Conservation (phyloP, 35 echinoderm and acorn worm genomes). For the Chiridota heheva region DNA sequence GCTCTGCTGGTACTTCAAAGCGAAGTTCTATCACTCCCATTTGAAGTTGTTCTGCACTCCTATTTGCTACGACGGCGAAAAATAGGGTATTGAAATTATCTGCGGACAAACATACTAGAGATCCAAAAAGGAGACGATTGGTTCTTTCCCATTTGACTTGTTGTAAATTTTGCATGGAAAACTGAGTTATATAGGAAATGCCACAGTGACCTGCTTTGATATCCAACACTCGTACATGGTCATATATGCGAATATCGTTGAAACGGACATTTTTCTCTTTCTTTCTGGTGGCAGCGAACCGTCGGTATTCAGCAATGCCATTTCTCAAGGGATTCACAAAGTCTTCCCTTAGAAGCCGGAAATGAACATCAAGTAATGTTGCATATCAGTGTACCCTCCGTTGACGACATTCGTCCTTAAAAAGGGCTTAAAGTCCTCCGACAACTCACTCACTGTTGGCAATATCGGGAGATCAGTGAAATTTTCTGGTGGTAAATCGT, state of each 20-base stretch:
- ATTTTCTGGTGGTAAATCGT: constrained; percentile 4
- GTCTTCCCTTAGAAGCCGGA: constrained; percentile 73
- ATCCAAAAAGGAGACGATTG: constrained; percentile 65
- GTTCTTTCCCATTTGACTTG: constrained; percentile 46
- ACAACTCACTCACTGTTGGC: constrained; percentile 27
- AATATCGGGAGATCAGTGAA: constrained; percentile 40
- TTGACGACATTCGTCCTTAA: constrained; percentile 54
- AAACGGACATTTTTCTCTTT: background rate
- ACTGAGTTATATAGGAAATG: background rate
- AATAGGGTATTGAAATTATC: constrained; percentile 69
- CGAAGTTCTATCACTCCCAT: constrained; percentile 33
- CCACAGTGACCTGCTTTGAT: background rate
- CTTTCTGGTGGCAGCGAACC: background rate
- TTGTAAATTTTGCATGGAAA: constrained; percentile 12
- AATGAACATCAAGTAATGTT: constrained; percentile 63
- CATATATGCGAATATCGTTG: constrained; percentile 36
- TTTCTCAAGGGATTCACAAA: constrained; percentile 61
- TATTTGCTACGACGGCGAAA: constrained; percentile 64
- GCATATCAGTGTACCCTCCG: constrained; percentile 35
- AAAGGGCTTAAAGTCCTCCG: constrained; percentile 13
- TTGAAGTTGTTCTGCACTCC: constrained; percentile 27
- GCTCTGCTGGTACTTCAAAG: background rate
- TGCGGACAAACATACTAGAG: constrained; percentile 73
- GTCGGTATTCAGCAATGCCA: constrained; percentile 36
- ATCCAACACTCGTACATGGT: constrained; percentile 19